Percentiles rank a stretch among this genome's conserved stretches.
Conservation (phyloP, 2,113 vertebrate species). For the Antennarius striatus region DNA sequence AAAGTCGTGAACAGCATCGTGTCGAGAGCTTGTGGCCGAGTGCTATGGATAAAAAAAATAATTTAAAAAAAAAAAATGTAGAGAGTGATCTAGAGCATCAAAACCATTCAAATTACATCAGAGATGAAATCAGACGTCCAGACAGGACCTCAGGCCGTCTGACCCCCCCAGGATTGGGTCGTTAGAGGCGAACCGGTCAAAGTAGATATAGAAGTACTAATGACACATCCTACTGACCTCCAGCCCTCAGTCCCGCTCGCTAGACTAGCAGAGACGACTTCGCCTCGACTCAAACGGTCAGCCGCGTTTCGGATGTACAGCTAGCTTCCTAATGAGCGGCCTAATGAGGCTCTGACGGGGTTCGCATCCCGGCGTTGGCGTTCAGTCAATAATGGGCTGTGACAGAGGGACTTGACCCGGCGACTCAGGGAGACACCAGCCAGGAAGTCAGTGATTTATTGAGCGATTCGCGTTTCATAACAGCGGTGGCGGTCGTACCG, state of each 20-base stretch:
- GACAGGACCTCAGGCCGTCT: constrained; percentile 38
- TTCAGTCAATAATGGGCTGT: constrained; percentile 38
- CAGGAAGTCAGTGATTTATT: constrained; percentile 34
- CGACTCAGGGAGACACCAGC: constrained; percentile 26
- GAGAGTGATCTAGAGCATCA: constrained; percentile 16
- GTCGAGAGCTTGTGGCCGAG: constrained; percentile 24
- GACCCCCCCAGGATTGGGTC: constrained; percentile 42
- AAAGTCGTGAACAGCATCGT: not conserved
- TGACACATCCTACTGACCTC: constrained; percentile 53
- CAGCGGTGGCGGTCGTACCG: constrained; percentile 37
- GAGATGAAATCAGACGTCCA: constrained; percentile 22
- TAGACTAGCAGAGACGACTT: constrained; percentile 41
- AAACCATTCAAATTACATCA: constrained; percentile 16
- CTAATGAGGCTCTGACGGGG: constrained; percentile 61
- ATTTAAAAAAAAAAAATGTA: not conserved
- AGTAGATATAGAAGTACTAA: constrained; percentile 61
- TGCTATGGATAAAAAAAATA: constrained; percentile 18
- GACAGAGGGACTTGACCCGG: constrained; percentile 32
- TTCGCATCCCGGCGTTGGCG: constrained; percentile 47
- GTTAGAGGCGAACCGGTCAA: constrained; percentile 51
- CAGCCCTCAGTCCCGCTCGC: constrained; percentile 27
- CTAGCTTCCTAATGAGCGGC: constrained; percentile 60
- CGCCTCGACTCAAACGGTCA: constrained; percentile 57
- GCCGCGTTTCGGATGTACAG: constrained; percentile 42
- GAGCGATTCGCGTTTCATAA: constrained; percentile 36